These are phyloP conservation scores for Camelus dromedarius DNA, from an alignment of 2,113 vertebrate genomes.

Conservation along the genomic window DNA sequence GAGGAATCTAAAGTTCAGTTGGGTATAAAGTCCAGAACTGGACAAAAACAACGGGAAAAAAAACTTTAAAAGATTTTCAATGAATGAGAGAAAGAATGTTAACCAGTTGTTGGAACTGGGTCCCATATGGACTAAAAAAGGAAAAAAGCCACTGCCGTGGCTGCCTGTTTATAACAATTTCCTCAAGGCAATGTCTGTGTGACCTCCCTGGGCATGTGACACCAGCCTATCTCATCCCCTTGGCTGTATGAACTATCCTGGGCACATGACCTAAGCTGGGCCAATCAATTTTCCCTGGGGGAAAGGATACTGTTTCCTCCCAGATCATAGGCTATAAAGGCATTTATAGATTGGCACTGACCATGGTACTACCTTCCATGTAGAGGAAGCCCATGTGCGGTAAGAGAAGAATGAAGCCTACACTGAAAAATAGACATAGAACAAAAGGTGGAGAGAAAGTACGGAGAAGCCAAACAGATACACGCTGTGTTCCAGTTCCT, in stretches of 20 bases:
- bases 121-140: background rate
- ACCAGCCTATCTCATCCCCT: background rate
- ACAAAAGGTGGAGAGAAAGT: background rate
- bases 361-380: background rate
- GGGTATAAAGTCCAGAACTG: background rate
- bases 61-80: background rate
- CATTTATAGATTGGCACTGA: background rate
- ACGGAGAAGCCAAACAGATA: background rate
- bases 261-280: background rate
- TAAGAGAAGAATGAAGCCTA: background rate
- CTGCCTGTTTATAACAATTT: background rate
- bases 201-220: background rate
- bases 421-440: background rate
- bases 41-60: background rate
- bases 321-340: background rate
- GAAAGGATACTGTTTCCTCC: background rate
- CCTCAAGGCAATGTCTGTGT: background rate
- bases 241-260: background rate
- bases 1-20: background rate
- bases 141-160: background rate
- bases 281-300: conserved; percentile 8
- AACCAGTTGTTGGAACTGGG: background rate
- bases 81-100: conserved; percentile 1
- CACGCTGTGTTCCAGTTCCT: background rate
- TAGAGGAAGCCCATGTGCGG: background rate